Base-by-base conservation (phyloP, 2,888 invertebrate species). In the Melinopterus prodromus region DNA sequence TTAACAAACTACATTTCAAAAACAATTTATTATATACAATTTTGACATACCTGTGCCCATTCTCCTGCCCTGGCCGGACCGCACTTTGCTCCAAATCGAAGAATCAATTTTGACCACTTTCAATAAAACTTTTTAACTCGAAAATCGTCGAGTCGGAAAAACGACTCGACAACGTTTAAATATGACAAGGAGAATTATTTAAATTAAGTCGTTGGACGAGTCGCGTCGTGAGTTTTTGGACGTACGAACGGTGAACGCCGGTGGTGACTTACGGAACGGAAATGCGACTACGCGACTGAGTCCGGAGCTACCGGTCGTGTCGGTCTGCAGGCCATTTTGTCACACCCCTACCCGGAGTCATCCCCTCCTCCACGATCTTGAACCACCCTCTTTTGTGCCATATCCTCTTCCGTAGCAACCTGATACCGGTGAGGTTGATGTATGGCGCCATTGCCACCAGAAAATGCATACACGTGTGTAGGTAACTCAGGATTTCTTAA, bases 1-100 rank as follows among this genome's bases (percentile, higher is more conserved):
- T 53, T 9, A 53, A 53, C 7, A 9, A 53, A 7, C 53, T 53
- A 53, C 53, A 53, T 53, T 26, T 26, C 1, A 26, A 26, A 26
- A 53, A 53, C 5, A n/a, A 53, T 53, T 53, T 53, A 53, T 26
- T 26, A 26, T 26, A 26, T 9, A 53, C 2, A 53, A 53, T 12
- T 71, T 16, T 14, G 80, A 81, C 83, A 91, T 88, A 94, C 94
- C 94, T 92, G 94, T 94, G 84, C 94, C 94, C 94, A 94, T 94
- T 87, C 93, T 94, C 87, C 93, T 93, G 89, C 92, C 92, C 90
- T 90, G 91, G 87, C 91, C 91, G 89, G 91, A 87, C 90, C 92
- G 92, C 85, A 92, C 91, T 86, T 92, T 92, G 84, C 91, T 92
- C 93, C 93, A 93, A 89, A 92, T 91, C 83, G 91, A 88, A 78